Percentiles rank a stretch among this genome's conserved stretches.
These are phyloP conservation scores for Dendroctonus ponderosae DNA, from an alignment of 1,140 invertebrate genomes.

Conservation along the genomic window DNA sequence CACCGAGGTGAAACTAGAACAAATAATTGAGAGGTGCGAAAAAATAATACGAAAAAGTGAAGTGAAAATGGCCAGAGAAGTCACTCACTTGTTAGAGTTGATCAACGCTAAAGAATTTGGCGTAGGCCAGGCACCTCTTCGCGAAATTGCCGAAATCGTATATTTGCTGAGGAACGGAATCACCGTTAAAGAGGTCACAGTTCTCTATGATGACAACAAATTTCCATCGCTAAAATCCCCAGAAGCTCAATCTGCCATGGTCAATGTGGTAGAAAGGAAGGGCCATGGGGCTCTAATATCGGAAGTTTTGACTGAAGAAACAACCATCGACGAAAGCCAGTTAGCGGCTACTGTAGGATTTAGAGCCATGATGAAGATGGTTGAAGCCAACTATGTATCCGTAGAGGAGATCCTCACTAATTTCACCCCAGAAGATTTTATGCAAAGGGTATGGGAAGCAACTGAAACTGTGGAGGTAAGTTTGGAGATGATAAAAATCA, in stretches of 20 bases:
- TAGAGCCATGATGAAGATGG: conserved; percentile 79
- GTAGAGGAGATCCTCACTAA: conserved; percentile 81
- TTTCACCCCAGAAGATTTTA: conserved; percentile 78
- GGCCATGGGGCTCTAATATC: conserved; percentile 76
- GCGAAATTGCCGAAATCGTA: conserved; percentile 79
- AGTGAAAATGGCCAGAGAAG: conserved; percentile 64
- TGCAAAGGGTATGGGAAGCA: conserved; percentile 72
- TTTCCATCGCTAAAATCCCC: conserved; percentile 75
- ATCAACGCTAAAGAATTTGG: conserved; percentile 76
- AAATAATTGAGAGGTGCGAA: conserved; percentile 58
- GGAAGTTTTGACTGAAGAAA: conserved; percentile 76
- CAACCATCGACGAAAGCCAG: conserved; percentile 69
- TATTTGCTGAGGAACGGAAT: conserved; percentile 72
- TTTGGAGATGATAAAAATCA: neutral
- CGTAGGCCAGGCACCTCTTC: conserved; percentile 70
- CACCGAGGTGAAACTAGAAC: conserved; percentile 54
- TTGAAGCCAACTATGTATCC: conserved; percentile 72
- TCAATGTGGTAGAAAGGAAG: conserved; percentile 77
- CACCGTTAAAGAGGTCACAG: conserved; percentile 72
- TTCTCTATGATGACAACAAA: conserved; percentile 71
- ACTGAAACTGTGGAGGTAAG: conserved; percentile 64
- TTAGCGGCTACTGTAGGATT: conserved; percentile 76
- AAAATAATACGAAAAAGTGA: conserved; percentile 60
- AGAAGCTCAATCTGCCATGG: conserved; percentile 75
- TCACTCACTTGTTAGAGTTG: conserved; percentile 70